Evolutionary conservation across 92 coral and sea anemone species (phyloP), one percentile per base, ranked within the genome.

Genomic region (Blastomussa wellsi): DNA sequence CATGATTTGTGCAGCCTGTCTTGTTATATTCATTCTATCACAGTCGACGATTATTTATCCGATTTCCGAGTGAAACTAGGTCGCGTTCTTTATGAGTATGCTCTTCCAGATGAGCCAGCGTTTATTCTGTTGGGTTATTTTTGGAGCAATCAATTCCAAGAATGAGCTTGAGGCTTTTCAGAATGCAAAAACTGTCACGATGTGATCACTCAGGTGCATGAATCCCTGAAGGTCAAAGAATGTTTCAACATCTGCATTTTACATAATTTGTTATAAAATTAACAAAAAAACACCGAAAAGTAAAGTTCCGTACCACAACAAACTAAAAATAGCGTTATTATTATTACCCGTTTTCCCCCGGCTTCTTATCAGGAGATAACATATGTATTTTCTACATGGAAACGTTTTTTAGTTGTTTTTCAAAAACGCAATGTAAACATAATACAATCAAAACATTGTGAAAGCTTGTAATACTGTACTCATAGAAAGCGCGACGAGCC

Each of bases 361-460:
- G 68, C 16, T 71, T 49, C 79, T 74, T 74, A 74, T 74, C 79
- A 74, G 36, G 8, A 31, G 59, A n/a, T 41, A n/a, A n/a, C 59
- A 74, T 31, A 74, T 74, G 78, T 42, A 42, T 49, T 41, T 28
- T 74, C 55, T 17, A 42, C 42, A 47, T 38, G 79, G 62, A 31
- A 26, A 31, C 33, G 57, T 41, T 42, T 41, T 74, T 42, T 28
- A 2, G 57, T 42, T 47, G 62, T 74, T 28, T 74, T 13, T 20
- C 22, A n/a, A 35, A 42, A 42, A 31, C 13, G 3, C 15, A 14
- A 19, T 26, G 79, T 24, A 42, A 42, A 74, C 24, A 74, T 49
- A 26, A 74, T 47, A 49, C 57, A 74, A 44, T 47, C 37, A 42
- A 74, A 74, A 47, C 57, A 74, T 70, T 70, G 44, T 17, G 35